Evolutionary conservation across 2,797 vertebrate species (phyloP), one percentile per base, ranked within the genome.

Genomic region (Diplodus sargus): DNA sequence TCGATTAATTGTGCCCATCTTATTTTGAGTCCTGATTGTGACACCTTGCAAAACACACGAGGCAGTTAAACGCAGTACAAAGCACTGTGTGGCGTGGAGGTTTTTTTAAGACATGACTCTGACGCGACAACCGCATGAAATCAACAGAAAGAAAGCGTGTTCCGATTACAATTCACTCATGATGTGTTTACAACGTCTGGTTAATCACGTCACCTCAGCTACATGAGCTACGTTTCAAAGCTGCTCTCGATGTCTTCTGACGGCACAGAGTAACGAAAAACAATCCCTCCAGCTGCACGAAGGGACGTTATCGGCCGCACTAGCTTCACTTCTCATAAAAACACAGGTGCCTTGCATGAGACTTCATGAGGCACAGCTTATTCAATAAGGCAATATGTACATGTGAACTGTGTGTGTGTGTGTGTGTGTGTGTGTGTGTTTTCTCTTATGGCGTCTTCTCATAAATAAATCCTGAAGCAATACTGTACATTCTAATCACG

Each of bases 371-470:
- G 90, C 90, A 91, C 89, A 67, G 82, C 84, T 91, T 86, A 76
- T 86, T 89, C 76, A 87, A 68, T 91, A 91, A 94, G 93, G 89
- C 91, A 90, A 80, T 85, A 87, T 89, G 68, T 89, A 93, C 89
- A 93, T 14, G 59, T 85, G 70, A 87, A 82, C 60, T 68, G 68
- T 68, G 28, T 28, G 28, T 28, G 25, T 25, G 25, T 25, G 25
- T 25, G 25, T 25, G 25, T 25, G 25, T 25, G 25, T 79, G 72
- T 25, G 25, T 79, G 72, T 63, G 77, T 73, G 13, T 71, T 70
- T 45, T 69, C 62, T 74, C 45, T 59, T 52, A 58, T 74, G 78
- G 48, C 28, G 28, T 80, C 18, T 14, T 73, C 76, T 81, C 39
- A 86, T 86, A 79, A 88, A 92, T 87, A 74, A 87, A 71, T 28